Conservation (phyloP, 2,888 invertebrate species). For the Pogonocherus hispidulus region DNA sequence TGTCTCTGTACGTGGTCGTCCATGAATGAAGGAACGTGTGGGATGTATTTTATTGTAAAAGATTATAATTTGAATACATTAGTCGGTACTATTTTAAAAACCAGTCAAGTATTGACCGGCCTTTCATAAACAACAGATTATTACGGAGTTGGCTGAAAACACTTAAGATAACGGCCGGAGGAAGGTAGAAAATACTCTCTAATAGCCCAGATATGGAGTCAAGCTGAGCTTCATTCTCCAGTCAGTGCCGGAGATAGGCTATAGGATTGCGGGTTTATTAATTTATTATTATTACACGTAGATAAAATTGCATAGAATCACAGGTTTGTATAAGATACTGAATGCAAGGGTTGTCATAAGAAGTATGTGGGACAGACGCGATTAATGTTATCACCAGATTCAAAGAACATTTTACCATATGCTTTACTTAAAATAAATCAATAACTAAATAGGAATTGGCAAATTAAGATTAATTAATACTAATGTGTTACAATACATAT, state of each 20-base stretch:
- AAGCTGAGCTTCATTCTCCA: conserved; percentile 40
- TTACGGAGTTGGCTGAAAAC: conserved; percentile 37
- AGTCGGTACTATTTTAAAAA: conserved; percentile 38
- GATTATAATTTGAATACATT: conserved; percentile 47
- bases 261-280: no score
- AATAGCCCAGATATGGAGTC: conserved; percentile 44
- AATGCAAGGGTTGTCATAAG: no score
- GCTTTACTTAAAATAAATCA: no score
- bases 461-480: no score
- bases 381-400: no score
- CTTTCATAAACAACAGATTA: conserved; percentile 47
- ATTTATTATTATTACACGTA: conserved; percentile 5
- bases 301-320: no score
- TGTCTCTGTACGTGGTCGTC: conserved; percentile 21
- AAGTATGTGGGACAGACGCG: no score
- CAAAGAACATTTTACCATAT: no score
- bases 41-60: conserved; percentile 43
- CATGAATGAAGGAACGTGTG: conserved; percentile 44
- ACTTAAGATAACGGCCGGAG: conserved; percentile 40
- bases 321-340: no score
- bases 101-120: conserved; percentile 26
- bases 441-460: no score
- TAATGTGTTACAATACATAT: no score
- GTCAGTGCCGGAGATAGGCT: conserved; percentile 36
- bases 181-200: conserved; percentile 43